A percentile compares a stretch with the other conserved stretches of the same genome.
phyloP scores from a whole-genome alignment of 2,113 vertebrate genomes.

The Athene cunicularia region DNA sequence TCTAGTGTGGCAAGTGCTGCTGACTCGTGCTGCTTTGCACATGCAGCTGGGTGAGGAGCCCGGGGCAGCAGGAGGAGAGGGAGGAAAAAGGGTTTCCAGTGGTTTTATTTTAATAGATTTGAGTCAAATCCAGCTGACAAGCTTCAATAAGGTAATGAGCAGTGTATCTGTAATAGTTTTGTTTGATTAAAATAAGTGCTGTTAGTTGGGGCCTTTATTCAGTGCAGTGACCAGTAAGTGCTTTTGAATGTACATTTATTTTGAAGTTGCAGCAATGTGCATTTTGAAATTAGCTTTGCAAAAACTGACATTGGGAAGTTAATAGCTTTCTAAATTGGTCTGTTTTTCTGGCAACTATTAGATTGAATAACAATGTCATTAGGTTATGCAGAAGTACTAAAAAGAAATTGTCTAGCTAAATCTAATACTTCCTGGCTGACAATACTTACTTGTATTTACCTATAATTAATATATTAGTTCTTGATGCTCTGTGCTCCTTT shows the following conservation, averaged over 20 bases:
- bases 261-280: not conserved
- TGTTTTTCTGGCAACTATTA: not conserved
- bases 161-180: not conserved
- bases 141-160: not conserved
- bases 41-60: not conserved
- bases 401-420: not conserved
- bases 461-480: not conserved
- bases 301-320: not conserved
- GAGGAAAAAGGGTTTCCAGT: not conserved
- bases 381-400: not conserved
- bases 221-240: not conserved
- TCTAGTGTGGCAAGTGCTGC: not conserved
- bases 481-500: not conserved
- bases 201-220: not conserved
- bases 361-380: not conserved
- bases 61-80: not conserved
- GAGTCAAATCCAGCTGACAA: not conserved
- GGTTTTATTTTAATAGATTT: not conserved
- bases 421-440: not conserved
- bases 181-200: not conserved
- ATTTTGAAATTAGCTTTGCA: not conserved
- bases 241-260: not conserved
- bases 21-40: not conserved
- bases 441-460: not conserved
- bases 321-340: not conserved